These are phyloP conservation scores for Perognathus longimembris DNA, from an alignment of 2,113 vertebrate species.

Conservation along the genomic window DNA sequence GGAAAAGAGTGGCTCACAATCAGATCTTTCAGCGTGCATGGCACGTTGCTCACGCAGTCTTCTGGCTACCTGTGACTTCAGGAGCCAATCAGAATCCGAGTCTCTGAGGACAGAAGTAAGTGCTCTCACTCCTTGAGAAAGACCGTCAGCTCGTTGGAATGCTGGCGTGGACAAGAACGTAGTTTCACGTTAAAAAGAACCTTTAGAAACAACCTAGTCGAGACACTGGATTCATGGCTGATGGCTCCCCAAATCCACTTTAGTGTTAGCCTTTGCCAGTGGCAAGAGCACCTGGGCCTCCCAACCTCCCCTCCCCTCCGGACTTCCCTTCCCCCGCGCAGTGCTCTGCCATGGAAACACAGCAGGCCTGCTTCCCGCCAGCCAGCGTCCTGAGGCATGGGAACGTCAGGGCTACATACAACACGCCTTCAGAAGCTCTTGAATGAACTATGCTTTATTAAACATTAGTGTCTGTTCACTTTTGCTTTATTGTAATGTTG, in stretches of 20 bases:
- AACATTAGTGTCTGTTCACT: background rate
- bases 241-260: background rate
- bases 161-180: background rate
- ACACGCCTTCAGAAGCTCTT: background rate
- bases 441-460: slow-evolving; percentile 9
- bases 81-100: background rate
- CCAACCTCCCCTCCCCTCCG: no score
- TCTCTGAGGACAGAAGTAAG: fast-evolving
- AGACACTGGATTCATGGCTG: background rate
- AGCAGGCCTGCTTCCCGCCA: background rate
- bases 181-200: background rate
- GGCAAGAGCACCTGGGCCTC: no score
- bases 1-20: background rate
- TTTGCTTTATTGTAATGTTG: background rate
- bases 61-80: background rate
- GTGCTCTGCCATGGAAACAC: background rate
- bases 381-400: background rate
- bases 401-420: no score
- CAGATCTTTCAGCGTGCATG: background rate
- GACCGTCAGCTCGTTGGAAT: background rate
- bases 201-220: slow-evolving; percentile 4
- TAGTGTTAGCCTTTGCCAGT: background rate
- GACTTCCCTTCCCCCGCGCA: no score
- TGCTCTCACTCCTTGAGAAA: background rate
- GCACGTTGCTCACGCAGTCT: fast-evolving